Evolutionary conservation across 2,113 vertebrate genomes (phyloP).

Genomic region (Ptychochromis oligacanthus): DNA sequence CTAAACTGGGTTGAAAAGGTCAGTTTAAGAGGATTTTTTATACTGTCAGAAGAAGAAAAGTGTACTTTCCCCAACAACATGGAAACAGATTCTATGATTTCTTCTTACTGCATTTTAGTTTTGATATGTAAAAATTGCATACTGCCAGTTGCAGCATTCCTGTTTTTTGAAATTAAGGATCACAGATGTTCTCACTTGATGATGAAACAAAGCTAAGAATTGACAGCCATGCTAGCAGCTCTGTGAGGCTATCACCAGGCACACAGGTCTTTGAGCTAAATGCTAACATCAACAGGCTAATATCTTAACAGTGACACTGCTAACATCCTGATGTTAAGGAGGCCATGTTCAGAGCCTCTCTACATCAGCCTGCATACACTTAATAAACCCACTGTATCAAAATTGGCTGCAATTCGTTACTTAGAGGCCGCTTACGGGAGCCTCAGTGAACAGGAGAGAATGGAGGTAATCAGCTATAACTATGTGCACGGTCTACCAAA

Average conservation of each 20-base stretch:
- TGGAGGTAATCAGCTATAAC: conserved; percentile 6
- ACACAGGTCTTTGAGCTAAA: no score
- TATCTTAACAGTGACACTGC: no score
- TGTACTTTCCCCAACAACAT: no score
- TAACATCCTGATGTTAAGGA: no score
- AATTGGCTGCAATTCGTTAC: no score
- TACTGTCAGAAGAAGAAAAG: background rate
- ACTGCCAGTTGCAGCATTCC: background rate
- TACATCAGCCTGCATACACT: no score
- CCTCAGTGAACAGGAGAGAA: background rate
- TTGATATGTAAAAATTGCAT: background rate
- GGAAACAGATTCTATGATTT: no score
- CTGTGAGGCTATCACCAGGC: no score
- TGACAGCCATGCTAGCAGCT: background rate
- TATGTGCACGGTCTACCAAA: background rate
- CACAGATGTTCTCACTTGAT: background rate
- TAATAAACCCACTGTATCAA: no score
- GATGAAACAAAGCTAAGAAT: background rate
- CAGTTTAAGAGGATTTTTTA: conserved; percentile 12
- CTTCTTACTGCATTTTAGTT: background rate
- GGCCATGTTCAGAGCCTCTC: no score
- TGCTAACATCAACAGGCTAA: no score
- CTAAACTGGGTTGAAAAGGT: conserved; percentile 47
- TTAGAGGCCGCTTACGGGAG: background rate
- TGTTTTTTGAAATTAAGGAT: background rate